Percentiles rank a stretch among this genome's conserved stretches.
phyloP scores from a whole-genome alignment of 2,888 invertebrate genomes.

The Hyppa rectilinea region DNA sequence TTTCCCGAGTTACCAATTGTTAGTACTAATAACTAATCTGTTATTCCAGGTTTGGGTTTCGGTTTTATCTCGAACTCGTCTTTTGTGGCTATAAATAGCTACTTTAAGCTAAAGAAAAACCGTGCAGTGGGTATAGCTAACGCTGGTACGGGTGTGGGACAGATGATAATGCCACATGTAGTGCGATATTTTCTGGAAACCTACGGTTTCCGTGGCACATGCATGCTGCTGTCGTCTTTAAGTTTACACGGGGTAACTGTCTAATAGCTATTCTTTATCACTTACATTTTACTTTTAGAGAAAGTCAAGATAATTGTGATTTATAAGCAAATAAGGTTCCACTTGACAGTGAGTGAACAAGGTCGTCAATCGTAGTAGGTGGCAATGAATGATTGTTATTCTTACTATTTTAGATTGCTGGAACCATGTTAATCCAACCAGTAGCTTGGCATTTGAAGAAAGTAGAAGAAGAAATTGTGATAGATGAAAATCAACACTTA shows the following conservation, averaged over 20 bases:
- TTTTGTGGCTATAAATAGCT: conserved; percentile 93
- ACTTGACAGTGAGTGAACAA: no score
- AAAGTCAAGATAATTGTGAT: no score
- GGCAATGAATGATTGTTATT: no score
- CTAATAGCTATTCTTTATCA: conserved; percentile 50
- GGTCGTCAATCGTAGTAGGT: no score
- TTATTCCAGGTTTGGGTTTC: conserved; percentile 91
- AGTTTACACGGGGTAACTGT: conserved; percentile 92
- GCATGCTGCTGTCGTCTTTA: conserved; percentile 91
- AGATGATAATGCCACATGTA: conserved; percentile 94
- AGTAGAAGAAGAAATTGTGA: conserved; percentile 80
- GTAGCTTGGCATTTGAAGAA: conserved; percentile 90
- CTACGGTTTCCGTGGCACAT: conserved; percentile 92
- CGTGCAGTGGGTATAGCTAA: conserved; percentile 94
- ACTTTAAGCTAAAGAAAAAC: conserved; percentile 92
- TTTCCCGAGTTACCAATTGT: no score
- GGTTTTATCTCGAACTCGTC: conserved; percentile 93
- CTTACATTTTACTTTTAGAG: no score
- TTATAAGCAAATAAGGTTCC: no score
- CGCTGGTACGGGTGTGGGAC: conserved; percentile 94
- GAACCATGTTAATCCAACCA: conserved; percentile 91
- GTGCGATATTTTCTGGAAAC: conserved; percentile 92
- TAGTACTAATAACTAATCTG: conserved; percentile 56
- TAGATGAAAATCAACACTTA: conserved; percentile 82
- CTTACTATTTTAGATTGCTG: conserved; percentile 89